Base-by-base conservation (phyloP, 2,888 invertebrate species). In the Andrena camellia region DNA sequence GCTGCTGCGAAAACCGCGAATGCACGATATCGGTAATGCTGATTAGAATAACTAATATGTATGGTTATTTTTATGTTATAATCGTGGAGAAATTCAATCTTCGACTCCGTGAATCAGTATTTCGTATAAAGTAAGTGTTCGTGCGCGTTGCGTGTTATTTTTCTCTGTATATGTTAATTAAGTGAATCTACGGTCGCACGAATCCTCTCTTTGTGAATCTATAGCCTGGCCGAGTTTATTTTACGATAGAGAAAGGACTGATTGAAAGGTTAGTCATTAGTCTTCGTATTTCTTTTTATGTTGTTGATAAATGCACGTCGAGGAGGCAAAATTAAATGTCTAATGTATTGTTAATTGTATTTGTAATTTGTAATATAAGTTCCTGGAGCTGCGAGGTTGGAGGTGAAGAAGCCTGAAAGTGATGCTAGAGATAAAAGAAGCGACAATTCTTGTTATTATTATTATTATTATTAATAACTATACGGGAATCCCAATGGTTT, bases 171-270 rank as follows among this genome's bases (percentile, higher is more conserved):
- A 20, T 23, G 20, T 2, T 54, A 8, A n/a, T 54, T 8, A 54
- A 52, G 50, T 52, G n/a, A 23, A n/a, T 8, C 54, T 54, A 54
- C 54, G 54, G 54, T 54, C 54, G 54, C 54, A 20, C 23, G 54
- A 54, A 54, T 54, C 2, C n/a, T 54, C 10, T 54, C 13, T 20
- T 17, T 54, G n/a, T 20, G n/a, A n/a, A 54, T 54, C n/a, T 54
- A 8, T 20, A 8, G 2, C 8, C 2, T 23, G 54, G 8, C 35
- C 6, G 20, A 20, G 23, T 20, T 54, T n/a, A 52, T 52, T 52
- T 52, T n/a, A n/a, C 7, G 17, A 0, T n/a, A n/a, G 50, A 13
- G 5, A 52, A 7, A 52, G 35, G 35, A 35, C 35, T 10, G 10
- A 35, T 2, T 35, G 2, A 35, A 35, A 35, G 10, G 0, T 35